phyloP scores from a whole-genome alignment of 2,888 invertebrate species.

The Reticulitermes lucifugus region DNA sequence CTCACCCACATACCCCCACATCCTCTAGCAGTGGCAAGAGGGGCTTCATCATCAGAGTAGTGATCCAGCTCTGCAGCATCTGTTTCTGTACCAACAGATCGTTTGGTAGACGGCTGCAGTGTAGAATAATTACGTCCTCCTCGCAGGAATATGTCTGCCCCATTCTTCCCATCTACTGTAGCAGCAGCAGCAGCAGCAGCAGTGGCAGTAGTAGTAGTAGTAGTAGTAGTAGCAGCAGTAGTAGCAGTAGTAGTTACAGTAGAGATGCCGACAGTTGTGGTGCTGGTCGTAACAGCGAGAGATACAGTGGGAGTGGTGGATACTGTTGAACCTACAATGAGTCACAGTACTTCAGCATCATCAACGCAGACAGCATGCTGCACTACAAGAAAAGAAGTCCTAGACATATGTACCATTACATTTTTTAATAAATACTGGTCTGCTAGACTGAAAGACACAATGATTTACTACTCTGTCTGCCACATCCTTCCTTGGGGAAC shows the following conservation, averaged over 20 bases:
- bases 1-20: constrained; percentile 16
- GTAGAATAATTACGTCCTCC: constrained; percentile 63
- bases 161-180: constrained; percentile 23
- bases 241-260: background rate
- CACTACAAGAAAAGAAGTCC: too few species aligned
- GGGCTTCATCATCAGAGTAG: constrained; percentile 62
- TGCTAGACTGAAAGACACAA: too few species aligned
- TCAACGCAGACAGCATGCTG: too few species aligned
- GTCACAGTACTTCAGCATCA: background rate
- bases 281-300: background rate
- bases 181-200: background rate
- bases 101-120: constrained; percentile 60
- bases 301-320: background rate
- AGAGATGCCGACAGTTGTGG: background rate
- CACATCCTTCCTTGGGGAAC: too few species aligned
- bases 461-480: too few species aligned
- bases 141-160: constrained; percentile 54
- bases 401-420: too few species aligned
- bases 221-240: too few species aligned
- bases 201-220: background rate
- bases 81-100: constrained; percentile 60
- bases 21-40: constrained; percentile 45
- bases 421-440: too few species aligned
- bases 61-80: constrained; percentile 61
- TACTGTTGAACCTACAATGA: background rate